These are phyloP conservation scores for Orthonyx spaldingii DNA, from an alignment of 2,113 vertebrate genomes.

Conservation along the genomic window DNA sequence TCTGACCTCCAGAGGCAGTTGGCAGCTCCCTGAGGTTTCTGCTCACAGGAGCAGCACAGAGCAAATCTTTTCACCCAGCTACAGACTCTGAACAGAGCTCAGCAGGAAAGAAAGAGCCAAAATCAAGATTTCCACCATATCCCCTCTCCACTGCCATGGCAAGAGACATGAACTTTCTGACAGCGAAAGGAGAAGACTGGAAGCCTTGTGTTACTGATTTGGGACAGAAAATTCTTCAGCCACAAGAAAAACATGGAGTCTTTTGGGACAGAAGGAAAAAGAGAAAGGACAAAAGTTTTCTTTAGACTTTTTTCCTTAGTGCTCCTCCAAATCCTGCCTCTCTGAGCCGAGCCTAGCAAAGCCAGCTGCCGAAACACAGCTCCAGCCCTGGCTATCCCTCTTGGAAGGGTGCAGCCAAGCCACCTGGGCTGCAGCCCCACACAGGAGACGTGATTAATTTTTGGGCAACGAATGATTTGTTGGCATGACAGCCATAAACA, in stretches of 20 bases:
- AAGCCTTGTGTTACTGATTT: not conserved
- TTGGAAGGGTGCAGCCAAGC: not conserved
- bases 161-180: not conserved
- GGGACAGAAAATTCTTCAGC: not conserved
- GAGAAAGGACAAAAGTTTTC: not conserved
- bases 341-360: not conserved
- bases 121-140: not conserved
- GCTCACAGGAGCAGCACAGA: not conserved
- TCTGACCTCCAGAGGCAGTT: not conserved
- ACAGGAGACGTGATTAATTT: slow-evolving; percentile 13
- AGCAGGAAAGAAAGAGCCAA: not conserved
- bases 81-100: not conserved
- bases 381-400: not conserved
- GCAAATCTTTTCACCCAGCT: not conserved
- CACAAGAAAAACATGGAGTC: not conserved
- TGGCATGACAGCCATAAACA: slow-evolving; percentile 44
- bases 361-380: not conserved
- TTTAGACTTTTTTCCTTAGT: not conserved
- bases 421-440: not conserved
- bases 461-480: slow-evolving; percentile 38
- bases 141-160: not conserved
- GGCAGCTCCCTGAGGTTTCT: not conserved
- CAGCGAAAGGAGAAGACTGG: not conserved
- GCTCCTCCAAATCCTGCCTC: not conserved
- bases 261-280: not conserved